Percentiles rank a stretch among this genome's conserved stretches.
Evolutionary conservation across 2,113 vertebrate species (phyloP).

Genomic region (Pseudorectes ferrugineus): DNA sequence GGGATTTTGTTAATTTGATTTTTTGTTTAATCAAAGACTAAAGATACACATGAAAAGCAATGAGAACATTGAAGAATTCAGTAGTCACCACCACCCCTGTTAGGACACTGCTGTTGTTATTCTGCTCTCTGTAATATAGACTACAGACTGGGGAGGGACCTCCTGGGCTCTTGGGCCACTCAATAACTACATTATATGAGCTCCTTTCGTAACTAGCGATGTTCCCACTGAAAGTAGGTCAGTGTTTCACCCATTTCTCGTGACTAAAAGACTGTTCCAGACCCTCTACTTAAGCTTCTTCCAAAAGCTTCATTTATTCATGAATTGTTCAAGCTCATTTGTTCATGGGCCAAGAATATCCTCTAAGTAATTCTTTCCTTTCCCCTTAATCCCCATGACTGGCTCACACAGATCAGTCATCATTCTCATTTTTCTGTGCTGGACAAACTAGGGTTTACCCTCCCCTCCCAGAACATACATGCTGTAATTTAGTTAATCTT

Average conservation of each 20-base stretch:
- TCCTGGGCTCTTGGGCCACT: background rate
- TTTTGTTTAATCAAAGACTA: background rate
- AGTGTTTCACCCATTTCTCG: background rate
- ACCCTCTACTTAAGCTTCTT: background rate
- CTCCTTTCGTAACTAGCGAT: background rate
- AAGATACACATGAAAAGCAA: background rate
- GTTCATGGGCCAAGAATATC: background rate
- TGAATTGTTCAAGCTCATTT: slow-evolving; percentile 6
- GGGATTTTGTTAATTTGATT: background rate
- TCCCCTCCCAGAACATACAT: background rate
- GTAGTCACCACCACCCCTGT: background rate
- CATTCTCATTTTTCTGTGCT: background rate
- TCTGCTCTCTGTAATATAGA: background rate
- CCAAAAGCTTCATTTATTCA: background rate
- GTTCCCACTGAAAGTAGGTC: slow-evolving; percentile 13
- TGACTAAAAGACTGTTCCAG: background rate
- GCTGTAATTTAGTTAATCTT: background rate
- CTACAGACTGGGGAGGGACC: background rate
- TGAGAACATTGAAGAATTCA: background rate
- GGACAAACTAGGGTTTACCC: background rate
- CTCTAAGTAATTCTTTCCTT: slow-evolving; percentile 50
- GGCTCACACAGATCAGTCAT: background rate
- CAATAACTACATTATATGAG: background rate
- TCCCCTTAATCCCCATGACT: background rate
- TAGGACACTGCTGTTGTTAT: background rate